A percentile compares a stretch with the other conserved stretches of the same genome.
phyloP scores from a whole-genome alignment of 2,113 vertebrate species.

The Speoplatyrhinus poulsoni region DNA sequence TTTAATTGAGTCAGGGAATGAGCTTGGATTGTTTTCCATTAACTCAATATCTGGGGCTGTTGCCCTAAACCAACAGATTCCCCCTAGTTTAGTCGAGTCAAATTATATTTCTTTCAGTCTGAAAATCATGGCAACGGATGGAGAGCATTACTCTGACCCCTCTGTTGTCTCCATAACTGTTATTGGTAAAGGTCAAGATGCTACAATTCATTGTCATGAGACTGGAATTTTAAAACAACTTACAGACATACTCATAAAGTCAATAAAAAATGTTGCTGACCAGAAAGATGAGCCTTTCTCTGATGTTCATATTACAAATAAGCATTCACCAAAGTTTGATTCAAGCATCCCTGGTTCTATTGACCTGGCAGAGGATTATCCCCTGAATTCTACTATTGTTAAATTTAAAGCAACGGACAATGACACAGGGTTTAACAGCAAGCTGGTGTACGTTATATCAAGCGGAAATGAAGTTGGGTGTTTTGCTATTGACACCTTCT shows the following conservation, averaged over 20 bases:
- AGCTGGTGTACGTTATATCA: conserved; percentile 86
- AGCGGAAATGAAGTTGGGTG: conserved; percentile 91
- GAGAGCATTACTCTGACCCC: conserved; percentile 81
- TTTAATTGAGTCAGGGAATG: conserved; percentile 86
- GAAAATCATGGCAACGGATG: conserved; percentile 87
- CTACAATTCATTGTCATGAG: conserved; percentile 83
- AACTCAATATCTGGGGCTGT: conserved; percentile 83
- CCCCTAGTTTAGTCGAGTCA: conserved; percentile 57
- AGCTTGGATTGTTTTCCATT: conserved; percentile 83
- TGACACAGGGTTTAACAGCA: conserved; percentile 88
- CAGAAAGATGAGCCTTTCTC: conserved; percentile 84
- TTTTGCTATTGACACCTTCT: conserved; percentile 85
- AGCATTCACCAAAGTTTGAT: conserved; percentile 85
- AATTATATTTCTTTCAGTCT: conserved; percentile 75
- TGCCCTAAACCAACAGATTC: conserved; percentile 76
- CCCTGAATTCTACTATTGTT: conserved; percentile 79
- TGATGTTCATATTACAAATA: conserved; percentile 85
- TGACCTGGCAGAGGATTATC: conserved; percentile 81
- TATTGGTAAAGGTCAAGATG: conserved; percentile 68
- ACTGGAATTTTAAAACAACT: conserved; percentile 85
- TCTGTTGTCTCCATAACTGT: conserved; percentile 85
- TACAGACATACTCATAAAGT: conserved; percentile 87
- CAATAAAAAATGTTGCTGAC: conserved; percentile 77
- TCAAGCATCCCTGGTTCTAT: conserved; percentile 82
- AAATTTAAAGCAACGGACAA: conserved; percentile 83